phyloP scores from a whole-genome alignment of 2,888 invertebrate genomes.

The Ormyrus pomaceus region DNA sequence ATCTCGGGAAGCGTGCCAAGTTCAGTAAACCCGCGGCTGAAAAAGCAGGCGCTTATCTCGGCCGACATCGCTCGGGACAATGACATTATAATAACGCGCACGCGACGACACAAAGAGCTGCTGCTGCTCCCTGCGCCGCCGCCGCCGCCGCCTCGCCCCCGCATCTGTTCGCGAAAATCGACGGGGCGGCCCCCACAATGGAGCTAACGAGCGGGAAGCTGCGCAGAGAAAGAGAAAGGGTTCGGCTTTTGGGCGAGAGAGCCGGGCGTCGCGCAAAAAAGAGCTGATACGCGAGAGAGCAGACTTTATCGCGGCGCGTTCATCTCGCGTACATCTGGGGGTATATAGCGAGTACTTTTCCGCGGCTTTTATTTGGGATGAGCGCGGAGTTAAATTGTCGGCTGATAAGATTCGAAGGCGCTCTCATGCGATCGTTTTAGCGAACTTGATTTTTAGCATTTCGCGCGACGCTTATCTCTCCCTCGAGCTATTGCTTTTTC shows the following conservation, averaged over 20 bases:
- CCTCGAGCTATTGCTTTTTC: no score
- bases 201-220: slow-evolving; percentile 26
- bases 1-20: slow-evolving; percentile 27
- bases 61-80: slow-evolving; percentile 2
- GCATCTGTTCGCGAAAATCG: slow-evolving; percentile 26
- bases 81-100: slow-evolving; percentile 7
- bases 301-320: no score
- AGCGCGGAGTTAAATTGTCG: no score
- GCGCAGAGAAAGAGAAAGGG: not conserved
- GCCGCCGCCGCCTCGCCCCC: not conserved
- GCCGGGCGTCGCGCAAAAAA: not conserved
- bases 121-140: not conserved
- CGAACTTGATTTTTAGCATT: no score
- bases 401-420: no score
- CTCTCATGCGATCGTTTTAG: no score
- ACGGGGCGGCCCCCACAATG: slow-evolving; percentile 12
- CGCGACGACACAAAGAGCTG: not conserved
- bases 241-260: not conserved
- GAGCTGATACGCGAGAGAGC: not conserved
- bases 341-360: no score
- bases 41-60: slow-evolving; percentile 14
- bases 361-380: no score
- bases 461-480: no score
- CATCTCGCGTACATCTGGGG: no score
- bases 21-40: slow-evolving; percentile 22